Percentiles rank a stretch among this genome's conserved stretches.
Conservation (phyloP, 2,888 invertebrate genomes). For the Trachelus tabidus region DNA sequence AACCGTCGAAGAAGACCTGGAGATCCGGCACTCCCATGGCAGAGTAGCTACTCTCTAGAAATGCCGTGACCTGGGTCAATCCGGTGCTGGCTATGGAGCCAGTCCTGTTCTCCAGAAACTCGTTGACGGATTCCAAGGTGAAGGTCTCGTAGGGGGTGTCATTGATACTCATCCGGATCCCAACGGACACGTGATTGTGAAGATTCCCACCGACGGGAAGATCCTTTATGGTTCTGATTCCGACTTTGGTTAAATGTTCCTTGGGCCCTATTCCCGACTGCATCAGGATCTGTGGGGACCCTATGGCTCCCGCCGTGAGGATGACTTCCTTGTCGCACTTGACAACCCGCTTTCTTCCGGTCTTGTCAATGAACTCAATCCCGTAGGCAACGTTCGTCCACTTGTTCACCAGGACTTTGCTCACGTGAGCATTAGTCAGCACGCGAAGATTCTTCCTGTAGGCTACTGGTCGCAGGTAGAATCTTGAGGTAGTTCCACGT, state of each 20-base stretch:
- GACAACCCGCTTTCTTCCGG: slow-evolving; percentile 59
- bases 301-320: slow-evolving; percentile 68
- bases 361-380: slow-evolving; percentile 65
- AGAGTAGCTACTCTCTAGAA: slow-evolving; percentile 59
- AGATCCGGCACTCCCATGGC: slow-evolving; percentile 60
- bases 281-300: slow-evolving; percentile 69
- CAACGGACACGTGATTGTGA: slow-evolving; percentile 62
- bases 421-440: slow-evolving; percentile 67
- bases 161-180: slow-evolving; percentile 50
- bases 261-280: slow-evolving; percentile 70
- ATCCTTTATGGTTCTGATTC: slow-evolving; percentile 48
- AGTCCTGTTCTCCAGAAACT: slow-evolving; percentile 55
- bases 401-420: slow-evolving; percentile 56
- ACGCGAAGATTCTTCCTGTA: slow-evolving; percentile 66
- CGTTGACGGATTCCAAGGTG: slow-evolving; percentile 53
- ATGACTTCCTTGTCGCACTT: slow-evolving; percentile 68
- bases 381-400: slow-evolving; percentile 70
- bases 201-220: slow-evolving; percentile 60
- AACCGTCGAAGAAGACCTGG: slow-evolving; percentile 66
- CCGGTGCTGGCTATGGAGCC: slow-evolving; percentile 65
- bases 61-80: slow-evolving; percentile 63
- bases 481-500: slow-evolving; percentile 69
- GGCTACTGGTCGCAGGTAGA: slow-evolving; percentile 66
- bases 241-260: slow-evolving; percentile 59
- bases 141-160: slow-evolving; percentile 51